phyloP scores from a whole-genome alignment of 2,888 invertebrate genomes.

The Calliphora vomitoria region DNA sequence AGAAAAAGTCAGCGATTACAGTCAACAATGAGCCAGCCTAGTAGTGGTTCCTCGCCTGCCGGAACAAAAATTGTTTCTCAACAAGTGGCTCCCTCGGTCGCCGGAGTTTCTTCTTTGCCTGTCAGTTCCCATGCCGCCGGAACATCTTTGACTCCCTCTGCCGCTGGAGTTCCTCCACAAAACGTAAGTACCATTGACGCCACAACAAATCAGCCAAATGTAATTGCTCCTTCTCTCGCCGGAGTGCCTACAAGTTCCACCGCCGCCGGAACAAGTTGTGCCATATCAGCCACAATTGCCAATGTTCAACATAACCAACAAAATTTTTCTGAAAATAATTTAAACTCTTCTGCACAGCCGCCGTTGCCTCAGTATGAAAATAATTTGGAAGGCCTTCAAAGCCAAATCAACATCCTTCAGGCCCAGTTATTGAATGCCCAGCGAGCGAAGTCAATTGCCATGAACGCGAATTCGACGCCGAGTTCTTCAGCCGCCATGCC shows the following conservation, averaged over 20 bases:
- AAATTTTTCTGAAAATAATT: neutral
- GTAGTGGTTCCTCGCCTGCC: slow-evolving; percentile 15
- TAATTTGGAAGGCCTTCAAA: neutral
- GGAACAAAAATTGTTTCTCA: neutral
- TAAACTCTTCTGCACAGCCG: neutral
- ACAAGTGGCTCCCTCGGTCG: neutral
- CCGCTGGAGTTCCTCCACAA: too few species aligned
- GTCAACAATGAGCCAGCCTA: neutral
- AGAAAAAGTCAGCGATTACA: neutral
- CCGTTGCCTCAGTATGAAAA: too few species aligned
- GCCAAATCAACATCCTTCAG: neutral
- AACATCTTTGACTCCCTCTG: neutral
- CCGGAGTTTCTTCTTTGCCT: neutral
- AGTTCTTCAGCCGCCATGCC: neutral
- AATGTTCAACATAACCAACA: neutral
- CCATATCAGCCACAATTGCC: neutral
- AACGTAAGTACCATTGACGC: too few species aligned
- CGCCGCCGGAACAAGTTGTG: too few species aligned
- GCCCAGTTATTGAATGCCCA: neutral
- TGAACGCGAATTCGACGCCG: neutral
- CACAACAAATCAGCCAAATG: too few species aligned
- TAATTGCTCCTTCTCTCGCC: too few species aligned
- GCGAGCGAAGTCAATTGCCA: neutral
- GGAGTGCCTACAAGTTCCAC: too few species aligned
- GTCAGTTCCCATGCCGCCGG: neutral